Evolutionary conservation across 1,140 invertebrate genomes (phyloP), one percentile per base, ranked within the genome.

Genomic region (Zaprionus ornatus): DNA sequence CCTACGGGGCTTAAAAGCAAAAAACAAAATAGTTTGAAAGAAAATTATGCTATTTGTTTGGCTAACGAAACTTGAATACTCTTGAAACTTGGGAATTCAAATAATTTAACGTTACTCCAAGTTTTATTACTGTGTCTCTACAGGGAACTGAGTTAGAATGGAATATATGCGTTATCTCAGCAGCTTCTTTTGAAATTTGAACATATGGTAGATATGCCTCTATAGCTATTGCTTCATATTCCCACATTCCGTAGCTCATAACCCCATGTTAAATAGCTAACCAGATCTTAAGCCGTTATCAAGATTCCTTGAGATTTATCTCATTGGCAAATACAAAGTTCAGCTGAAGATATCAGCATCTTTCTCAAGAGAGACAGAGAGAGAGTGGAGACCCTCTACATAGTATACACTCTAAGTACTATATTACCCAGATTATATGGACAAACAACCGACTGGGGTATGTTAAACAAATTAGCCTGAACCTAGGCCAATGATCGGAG

Each of bases 401-500:
- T 57, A 40, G 72, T 62, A 67, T 42, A 64, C 64, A 54, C 17
- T 25, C n/a, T 15, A 50, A 57, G 62, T 25, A 54, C 37, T 57
- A 66, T 61, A 74, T 69, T 69, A 56, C 37, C 50, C 69, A 71
- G 73, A 73, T 77, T 66, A 67, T 73, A 73, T 73, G 48, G 69
- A 67, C 79, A 79, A 81, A 79, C 71, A 79, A 66, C 50, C 72
- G 62, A 79, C 66, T 40, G 57, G 63, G 61, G 70, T 80, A 70
- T 70, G 76, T 62, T 79, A 81, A 90, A 56, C 71, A 88, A 88
- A 88, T 88, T 90, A 80, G 63, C 56, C 48, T 61, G 70, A 72
- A 35, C 80, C 80, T 64, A 59, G 65, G 64, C 75, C 70, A 71
- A 79, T 86, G 68, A 68, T 67, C 79, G 68, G 40, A 37, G 45